These are phyloP conservation scores for Venustaconcha ellipsiformis DNA, from an alignment of 1,140 invertebrate species.

Conservation along the genomic window DNA sequence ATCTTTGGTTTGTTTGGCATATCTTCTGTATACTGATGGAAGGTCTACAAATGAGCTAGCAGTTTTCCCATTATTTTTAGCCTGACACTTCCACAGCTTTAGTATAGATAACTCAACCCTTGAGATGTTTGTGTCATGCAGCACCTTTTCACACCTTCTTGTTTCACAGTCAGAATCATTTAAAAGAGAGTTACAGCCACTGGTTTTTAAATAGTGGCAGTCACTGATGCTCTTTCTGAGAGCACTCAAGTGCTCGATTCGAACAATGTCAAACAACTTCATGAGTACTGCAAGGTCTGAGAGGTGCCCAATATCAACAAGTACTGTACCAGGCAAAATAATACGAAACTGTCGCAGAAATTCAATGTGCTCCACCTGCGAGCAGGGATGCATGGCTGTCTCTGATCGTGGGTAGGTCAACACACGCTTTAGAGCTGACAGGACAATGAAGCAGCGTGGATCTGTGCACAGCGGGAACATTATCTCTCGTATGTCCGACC, in stretches of 20 bases:
- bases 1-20: no score
- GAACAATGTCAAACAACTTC: constrained; percentile 8
- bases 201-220: no score
- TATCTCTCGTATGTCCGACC: constrained; percentile 20
- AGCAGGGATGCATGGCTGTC: constrained; percentile 16
- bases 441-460: constrained; percentile 16
- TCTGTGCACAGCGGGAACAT: constrained; percentile 16
- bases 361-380: constrained; percentile 7
- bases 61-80: no score
- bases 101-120: no score
- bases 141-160: no score
- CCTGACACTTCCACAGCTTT: no score
- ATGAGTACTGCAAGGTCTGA: not conserved
- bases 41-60: no score
- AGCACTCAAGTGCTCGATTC: constrained; percentile 6
- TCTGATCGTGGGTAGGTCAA: constrained; percentile 6
- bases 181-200: no score
- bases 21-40: no score
- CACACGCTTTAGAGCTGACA: constrained; percentile 9
- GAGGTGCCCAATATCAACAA: constrained; percentile 15
- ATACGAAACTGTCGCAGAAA: constrained; percentile 17
- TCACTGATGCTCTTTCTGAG: no score
- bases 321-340: constrained; percentile 14
- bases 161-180: no score
- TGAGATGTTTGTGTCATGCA: no score